Evolutionary conservation across 2,888 invertebrate genomes (phyloP), one percentile per base, ranked within the genome.

Genomic region (Acanthosoma haemorrhoidale): DNA sequence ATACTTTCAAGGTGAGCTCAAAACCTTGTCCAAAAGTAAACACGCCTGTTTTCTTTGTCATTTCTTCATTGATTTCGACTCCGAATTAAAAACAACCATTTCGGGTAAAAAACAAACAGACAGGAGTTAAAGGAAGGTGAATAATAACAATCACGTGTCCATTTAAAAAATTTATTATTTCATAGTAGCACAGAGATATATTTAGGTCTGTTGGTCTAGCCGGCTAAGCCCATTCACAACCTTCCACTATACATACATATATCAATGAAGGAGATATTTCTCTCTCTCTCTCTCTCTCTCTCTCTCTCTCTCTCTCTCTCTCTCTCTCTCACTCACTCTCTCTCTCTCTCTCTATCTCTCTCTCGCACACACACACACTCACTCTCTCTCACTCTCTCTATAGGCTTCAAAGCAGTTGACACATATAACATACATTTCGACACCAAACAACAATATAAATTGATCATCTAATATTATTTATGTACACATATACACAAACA

Each of bases 401-500:
- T 63, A 39, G 38, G 41, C 31, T 38, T 29, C 9, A 63, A 63
- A 63, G 38, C 41, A 63, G 63, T 25, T 25, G 63, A 63, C 21
- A 21, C 43, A 21, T 36, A 39, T 63, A 39, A 63, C 41, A 15
- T 63, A 39, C 21, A 63, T 63, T 18, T 63, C 39, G 39, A 63
- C 63, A 63, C 41, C 63, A 63, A 63, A 63, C 41, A 63, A 63
- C 63, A 63, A 63, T 63, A 63, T 39, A 63, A 63, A 39, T 63
- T 51, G n/a, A 39, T 39, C 38, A 29, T 41, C 63, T 63, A 51
- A 51, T 25, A 63, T 63, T 39, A 38, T 34, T 38, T 63, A 63
- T 63, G 6, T 63, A 63, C 63, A 63, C 21, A 29, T 63, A 63
- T 63, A 21, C 41, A 21, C 63, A 21, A 29, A n/a, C 13, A 39